These are phyloP conservation scores for Yponomeuta plumbellus DNA, from an alignment of 2,888 invertebrate species.

Conservation along the genomic window DNA sequence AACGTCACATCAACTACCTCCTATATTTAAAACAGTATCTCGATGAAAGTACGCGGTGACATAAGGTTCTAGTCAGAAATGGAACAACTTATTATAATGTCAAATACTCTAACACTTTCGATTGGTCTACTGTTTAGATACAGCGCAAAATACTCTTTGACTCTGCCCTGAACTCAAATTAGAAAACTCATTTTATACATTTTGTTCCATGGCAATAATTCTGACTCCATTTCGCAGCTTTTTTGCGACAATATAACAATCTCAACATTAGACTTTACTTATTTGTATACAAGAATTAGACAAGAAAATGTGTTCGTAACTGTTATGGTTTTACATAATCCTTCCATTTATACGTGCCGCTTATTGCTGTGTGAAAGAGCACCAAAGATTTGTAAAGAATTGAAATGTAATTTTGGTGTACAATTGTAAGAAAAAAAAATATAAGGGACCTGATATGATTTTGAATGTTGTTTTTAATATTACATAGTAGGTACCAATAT, in stretches of 20 bases:
- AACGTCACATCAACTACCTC: conserved; percentile 70
- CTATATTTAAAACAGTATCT: conserved; percentile 66
- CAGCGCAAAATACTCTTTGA: conserved; percentile 4
- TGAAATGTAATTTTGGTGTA: conserved; percentile 64
- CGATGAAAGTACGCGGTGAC: conserved; percentile 52
- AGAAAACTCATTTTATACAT: background rate
- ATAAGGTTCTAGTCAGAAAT: conserved; percentile 67
- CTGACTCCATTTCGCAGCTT: conserved; percentile 71
- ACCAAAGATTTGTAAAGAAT: conserved; percentile 74
- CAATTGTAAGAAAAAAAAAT: conserved; percentile 65
- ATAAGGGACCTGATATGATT: conserved; percentile 75
- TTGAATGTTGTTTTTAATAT: conserved; percentile 60
- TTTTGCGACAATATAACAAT: conserved; percentile 64
- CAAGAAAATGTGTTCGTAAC: conserved; percentile 68
- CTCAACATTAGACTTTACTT: conserved; percentile 68
- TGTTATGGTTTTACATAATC: conserved; percentile 44
- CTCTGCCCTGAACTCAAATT: background rate
- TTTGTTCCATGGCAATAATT: conserved; percentile 46
- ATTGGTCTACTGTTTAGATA: background rate
- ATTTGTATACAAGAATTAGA: conserved; percentile 12
- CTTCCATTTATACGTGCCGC: conserved; percentile 64
- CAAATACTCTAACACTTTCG: conserved; percentile 11
- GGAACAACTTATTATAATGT: conserved; percentile 42
- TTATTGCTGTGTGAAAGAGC: conserved; percentile 68
- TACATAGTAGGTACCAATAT: conserved; percentile 62